Evolutionary conservation across 2,888 invertebrate species (phyloP), one percentile per base, ranked within the genome.

Genomic region (Linyphia triangularis): DNA sequence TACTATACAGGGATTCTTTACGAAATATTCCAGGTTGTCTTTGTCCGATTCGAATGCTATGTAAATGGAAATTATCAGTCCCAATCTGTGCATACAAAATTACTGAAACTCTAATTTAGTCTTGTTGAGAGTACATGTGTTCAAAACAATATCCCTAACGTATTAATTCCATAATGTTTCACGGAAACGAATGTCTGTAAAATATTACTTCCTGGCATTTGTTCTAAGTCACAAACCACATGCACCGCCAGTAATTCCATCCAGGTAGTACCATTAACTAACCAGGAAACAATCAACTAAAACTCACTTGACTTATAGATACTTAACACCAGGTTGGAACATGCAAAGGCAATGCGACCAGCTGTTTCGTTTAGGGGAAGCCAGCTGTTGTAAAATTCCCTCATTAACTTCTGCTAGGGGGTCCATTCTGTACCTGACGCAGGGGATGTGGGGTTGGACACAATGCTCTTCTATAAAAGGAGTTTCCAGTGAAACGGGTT

Each of bases 301-400:
- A 51, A n/a, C 22, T 73, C 83, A 65, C 83, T 83, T 83, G 83
- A 73, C 83, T 43, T 72, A 28, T 30, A 24, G 43, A 73, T 40
- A 72, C 63, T 33, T 59, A 28, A 61, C 26, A 70, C 16, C 81
- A 26, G 26, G 43, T 10, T 16, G 22, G 40, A 22, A 79, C 63
- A 33, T 61, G 43, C 37, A 19, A 69, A 6, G 33, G 40, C 51
- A 24, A 30, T 16, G 10, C 26, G 19, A 65, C 33, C 83, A 83
- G 83, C 26, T 83, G 83, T 72, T 51, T 65, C 37, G 16, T 19
- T 70, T 69, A 10, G 6, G 26, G 30, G 59, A 16, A 51, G 73
- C 72, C 83, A 83, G 83, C 72, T 83, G 83, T 82, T 70, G 61
- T 28, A 26, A 59, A 82, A 37, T 70, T 82, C 40, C 26, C 61